These are phyloP conservation scores for Eupristina koningsbergeri DNA, from an alignment of 1,140 invertebrate genomes.

Conservation along the genomic window DNA sequence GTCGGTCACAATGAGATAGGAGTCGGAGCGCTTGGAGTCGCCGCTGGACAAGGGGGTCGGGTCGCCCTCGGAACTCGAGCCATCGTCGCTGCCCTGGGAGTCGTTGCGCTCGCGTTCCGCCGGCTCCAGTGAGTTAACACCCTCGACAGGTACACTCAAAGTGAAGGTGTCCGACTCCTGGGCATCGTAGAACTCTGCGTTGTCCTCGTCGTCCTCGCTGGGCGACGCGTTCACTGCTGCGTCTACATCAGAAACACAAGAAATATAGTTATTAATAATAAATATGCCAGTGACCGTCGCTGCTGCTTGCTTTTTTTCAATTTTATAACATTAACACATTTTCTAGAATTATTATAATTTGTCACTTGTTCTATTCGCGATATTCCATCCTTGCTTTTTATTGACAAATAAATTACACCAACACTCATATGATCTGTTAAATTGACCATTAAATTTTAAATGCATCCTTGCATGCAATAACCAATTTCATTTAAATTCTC, in stretches of 20 bases:
- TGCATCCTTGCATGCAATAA: too few relatives aligned
- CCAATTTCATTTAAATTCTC: too few relatives aligned
- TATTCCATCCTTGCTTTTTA: too few relatives aligned
- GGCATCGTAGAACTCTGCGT: conserved; percentile 92
- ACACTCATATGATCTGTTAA: too few relatives aligned
- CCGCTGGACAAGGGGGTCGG: conserved; percentile 60
- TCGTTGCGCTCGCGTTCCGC: conserved; percentile 65
- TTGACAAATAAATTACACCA: too few relatives aligned
- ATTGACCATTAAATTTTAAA: too few relatives aligned
- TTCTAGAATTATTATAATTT: too few relatives aligned
- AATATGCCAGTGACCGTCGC: too few relatives aligned
- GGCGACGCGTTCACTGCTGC: conserved; percentile 75
- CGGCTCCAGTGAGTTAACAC: conserved; percentile 62
- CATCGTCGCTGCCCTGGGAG: conserved; percentile 72
- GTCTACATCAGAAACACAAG: conserved; percentile 55
- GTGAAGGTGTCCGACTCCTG: conserved; percentile 84
- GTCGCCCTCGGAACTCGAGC: conserved; percentile 71
- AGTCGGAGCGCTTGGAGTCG: conserved; percentile 62
- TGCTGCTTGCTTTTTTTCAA: too few relatives aligned
- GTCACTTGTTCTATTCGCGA: too few relatives aligned
- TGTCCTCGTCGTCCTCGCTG: conserved; percentile 90
- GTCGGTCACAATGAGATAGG: conserved; percentile 69
- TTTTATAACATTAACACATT: too few relatives aligned
- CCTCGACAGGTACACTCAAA: conserved; percentile 76
- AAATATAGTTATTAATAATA: too few relatives aligned